Conservation (phyloP, 2,797 vertebrate species). For the Chiloscyllium punctatum region DNA sequence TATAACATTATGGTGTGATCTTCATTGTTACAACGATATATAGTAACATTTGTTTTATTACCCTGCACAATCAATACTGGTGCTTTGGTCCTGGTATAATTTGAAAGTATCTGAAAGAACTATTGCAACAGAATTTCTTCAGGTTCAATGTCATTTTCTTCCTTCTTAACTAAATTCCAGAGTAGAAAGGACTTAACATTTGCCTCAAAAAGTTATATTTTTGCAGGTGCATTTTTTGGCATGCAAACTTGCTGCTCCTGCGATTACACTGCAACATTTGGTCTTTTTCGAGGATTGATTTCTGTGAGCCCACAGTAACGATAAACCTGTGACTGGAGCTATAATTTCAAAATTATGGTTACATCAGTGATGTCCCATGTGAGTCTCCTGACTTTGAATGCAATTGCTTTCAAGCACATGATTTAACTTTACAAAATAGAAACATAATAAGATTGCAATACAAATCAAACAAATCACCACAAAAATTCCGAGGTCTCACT, state of each 20-base stretch:
- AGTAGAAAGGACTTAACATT: background rate
- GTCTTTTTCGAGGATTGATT: background rate
- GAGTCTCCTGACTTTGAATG: background rate
- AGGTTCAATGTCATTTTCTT: background rate
- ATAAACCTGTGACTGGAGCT: background rate
- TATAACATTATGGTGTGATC: background rate
- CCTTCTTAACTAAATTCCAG: background rate
- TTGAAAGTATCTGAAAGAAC: background rate
- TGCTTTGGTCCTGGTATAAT: background rate
- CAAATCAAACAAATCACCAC: no score
- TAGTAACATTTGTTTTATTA: background rate
- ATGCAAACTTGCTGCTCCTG: background rate
- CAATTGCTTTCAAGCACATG: background rate
- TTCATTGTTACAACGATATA: background rate
- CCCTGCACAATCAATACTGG: background rate
- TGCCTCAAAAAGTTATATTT: background rate
- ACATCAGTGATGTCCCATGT: background rate
- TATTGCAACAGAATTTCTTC: background rate
- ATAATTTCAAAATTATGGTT: background rate
- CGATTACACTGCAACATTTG: background rate
- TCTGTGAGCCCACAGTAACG: background rate
- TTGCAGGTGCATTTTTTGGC: background rate
- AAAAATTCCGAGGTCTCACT: no score
- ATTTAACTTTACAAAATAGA: background rate
- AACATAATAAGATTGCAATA: background rate